phyloP scores from a whole-genome alignment of 1,140 invertebrate species.

The Araneus ventricosus region DNA sequence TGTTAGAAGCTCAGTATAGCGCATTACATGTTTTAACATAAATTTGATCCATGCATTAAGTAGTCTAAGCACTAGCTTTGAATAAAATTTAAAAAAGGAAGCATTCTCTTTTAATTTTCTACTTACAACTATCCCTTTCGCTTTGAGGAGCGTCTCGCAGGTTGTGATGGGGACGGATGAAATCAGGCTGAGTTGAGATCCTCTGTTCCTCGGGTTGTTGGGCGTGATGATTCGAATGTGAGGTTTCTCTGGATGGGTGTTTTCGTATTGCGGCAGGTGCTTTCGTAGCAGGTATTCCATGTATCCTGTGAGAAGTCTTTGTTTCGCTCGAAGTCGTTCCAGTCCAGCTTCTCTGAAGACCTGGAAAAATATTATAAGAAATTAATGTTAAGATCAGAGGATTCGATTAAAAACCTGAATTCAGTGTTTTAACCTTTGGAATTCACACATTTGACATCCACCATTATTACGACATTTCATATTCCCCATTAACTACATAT shows the following conservation, averaged over 20 bases:
- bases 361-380: constrained; percentile 77
- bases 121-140: constrained; percentile 83
- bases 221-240: constrained; percentile 82
- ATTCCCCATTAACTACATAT: too few species aligned
- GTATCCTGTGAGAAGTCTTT: constrained; percentile 83
- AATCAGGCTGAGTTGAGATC: constrained; percentile 82
- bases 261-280: constrained; percentile 54
- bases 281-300: constrained; percentile 81
- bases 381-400: neutral
- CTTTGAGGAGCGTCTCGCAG: constrained; percentile 81
- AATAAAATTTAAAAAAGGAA: too few species aligned
- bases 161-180: constrained; percentile 80
- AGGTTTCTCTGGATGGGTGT: constrained; percentile 21
- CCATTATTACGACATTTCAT: too few species aligned
- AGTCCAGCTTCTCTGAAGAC: constrained; percentile 82
- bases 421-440: too few species aligned
- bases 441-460: too few species aligned
- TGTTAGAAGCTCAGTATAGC: too few species aligned
- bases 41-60: neutral
- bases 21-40: neutral
- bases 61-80: too few species aligned
- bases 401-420: too few species aligned
- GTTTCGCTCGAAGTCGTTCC: constrained; percentile 81
- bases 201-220: constrained; percentile 81
- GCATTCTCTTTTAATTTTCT: neutral